Base-by-base conservation (phyloP, 2,888 invertebrate species). In the Mythimna impura region DNA sequence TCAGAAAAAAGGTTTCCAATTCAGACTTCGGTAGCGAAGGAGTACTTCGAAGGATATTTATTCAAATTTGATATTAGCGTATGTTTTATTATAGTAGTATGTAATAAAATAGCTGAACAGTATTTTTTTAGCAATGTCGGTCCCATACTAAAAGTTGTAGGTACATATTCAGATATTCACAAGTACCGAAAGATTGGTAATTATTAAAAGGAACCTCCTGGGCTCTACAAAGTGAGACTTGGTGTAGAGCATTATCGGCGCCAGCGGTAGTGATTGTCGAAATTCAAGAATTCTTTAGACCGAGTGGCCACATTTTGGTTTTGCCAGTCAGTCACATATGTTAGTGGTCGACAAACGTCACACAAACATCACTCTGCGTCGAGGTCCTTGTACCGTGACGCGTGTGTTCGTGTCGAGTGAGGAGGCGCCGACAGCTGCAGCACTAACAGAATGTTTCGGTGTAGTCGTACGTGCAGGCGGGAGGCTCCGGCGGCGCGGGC, bases 391-490 rank as follows among this genome's bases (percentile, higher is more conserved):
- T 54, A 22, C 9, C 20, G 36, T 22, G 52, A 17, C 7, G 30
- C 25, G 50, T 20, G 8, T 20, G 20, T 9, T 3, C 10, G 2
- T 2, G 30, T 43, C 2, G 8, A 12, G 17, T 12, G 40, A 36
- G 14, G 40, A 22, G 52, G 10, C 12, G 40, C 40, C 40, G 40
- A 47, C 12, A 17, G 7, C 14, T 20, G 20, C 1, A 10, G 30
- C n/a, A n/a, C 17, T 57, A 40, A 69, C 2, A 6, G 10, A 10
- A 1, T 4, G 47, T 55, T 1, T 50, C 14, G 36, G 66, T 12
- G 70, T 92, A 94, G 93, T 91, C 92, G 88, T 94, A 89, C 92
- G 93, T 91, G 89, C 88, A 87, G 83, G 79, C 83, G 58, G 83
- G 82, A 36, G 81, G 85, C 67, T 85, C 58, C 80, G 65, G 63